Evolutionary conservation across 2,888 invertebrate genomes (phyloP), one percentile per base, ranked within the genome.

Genomic region (Clitarchus hookeri): DNA sequence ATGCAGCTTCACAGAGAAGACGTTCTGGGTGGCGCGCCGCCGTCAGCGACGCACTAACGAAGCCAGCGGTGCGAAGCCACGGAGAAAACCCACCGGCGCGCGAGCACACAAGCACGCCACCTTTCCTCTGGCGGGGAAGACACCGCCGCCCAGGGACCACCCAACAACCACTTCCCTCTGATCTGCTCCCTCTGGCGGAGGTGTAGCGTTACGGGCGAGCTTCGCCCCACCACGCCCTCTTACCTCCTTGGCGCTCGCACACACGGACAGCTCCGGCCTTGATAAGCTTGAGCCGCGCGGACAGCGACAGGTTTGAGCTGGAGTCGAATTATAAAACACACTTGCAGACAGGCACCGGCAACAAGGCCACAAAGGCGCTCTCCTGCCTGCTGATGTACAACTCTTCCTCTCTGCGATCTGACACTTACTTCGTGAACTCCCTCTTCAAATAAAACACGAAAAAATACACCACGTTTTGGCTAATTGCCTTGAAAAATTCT

Each of bases 281-380:
- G 65, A 65, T 65, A 19, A n/a, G 65, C 65, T 65, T 65, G 65
- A 65, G 16, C 11, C 65, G 65, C 65, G 65, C 65, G n/a, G 65
- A 65, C 65, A 65, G 65, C 65, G 65, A 65, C 65, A 65, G 65
- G 65, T 65, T 65, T n/a, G 65, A 65, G 65, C 65, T 65, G 19
- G 65, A 65, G n/a, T 19, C 65, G 65, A 65, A 65, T 65, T 65
- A 65, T 65, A 65, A 65, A 65, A 65, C 16, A 65, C 65, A 19
- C 65, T 16, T 8, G 65, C 65, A 23, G 65, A 65, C 65, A 65
- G n/a, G 23, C n/a, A 1, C 65, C 13, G 65, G 65, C 19, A n/a
- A 65, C 23, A 65, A 65, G 65, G 65, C 0, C 65, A n/a, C 65
- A 65, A 65, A 23, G 3, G 13, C 6, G 23, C 19, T 23, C n/a